Evolutionary conservation across 2,888 invertebrate species (phyloP), one percentile per base, ranked within the genome.

Genomic region (Heliconius cydno): DNA sequence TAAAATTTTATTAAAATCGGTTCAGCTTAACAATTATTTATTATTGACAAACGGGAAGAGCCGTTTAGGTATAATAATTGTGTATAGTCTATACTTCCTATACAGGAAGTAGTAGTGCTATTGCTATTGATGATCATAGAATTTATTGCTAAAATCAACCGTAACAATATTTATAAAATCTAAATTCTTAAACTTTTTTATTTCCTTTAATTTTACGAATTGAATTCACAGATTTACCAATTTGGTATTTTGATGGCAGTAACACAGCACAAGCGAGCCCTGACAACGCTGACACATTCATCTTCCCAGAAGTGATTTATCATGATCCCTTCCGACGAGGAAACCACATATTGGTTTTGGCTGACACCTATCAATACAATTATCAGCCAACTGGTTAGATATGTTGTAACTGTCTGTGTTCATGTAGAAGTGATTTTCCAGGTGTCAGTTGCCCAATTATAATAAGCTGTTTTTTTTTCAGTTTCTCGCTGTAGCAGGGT

Each of bases 251-350:
- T 87, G 97, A 97, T 87, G 97, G 97, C 76, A 96, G 96, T 86
- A 97, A 96, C 79, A 97, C 97, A 0, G 95, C 95, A 82, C 97
- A 97, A 88, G 96, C 96, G 0, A 92, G 91, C 65, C 93, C 96
- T 1, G 96, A 96, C 79, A 96, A 97, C 86, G 96, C 97, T 0
- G 98, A 98, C 90, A 96, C 97, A 80, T 97, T 96, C 87, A 92
- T 98, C 75, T 96, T 97, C 86, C 98, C 98, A 0, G 96, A 97
- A 81, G 97, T 97, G 79, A 93, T 98, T 86, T 98, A 97, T 92
- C 96, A 96, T 78, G 98, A 98, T 90, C 98, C 98, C 9, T 98
- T 98, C 90, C 95, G 97, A 84, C 96, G 97, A 41, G 96, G 97
- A 80, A 96, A 96, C 87, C 96, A 98, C 90, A 96, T 97, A 84